Percentiles rank a stretch among this genome's conserved stretches.
These are phyloP conservation scores for Agrotis puta DNA, from an alignment of 2,888 invertebrate genomes.

Conservation along the genomic window DNA sequence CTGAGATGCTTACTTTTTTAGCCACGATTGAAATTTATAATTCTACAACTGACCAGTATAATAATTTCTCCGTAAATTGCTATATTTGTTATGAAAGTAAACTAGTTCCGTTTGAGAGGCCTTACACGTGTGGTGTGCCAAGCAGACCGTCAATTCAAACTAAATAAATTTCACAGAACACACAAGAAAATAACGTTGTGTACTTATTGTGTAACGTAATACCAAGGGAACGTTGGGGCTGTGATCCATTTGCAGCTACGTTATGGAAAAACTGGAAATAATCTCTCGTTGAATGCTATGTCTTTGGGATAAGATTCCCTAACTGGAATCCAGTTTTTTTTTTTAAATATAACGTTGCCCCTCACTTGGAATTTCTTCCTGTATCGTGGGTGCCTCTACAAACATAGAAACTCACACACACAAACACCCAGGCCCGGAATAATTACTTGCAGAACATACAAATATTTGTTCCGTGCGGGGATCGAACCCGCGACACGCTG, in stretches of 20 bases:
- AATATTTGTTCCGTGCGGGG: no score
- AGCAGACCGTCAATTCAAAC: conserved; percentile 52
- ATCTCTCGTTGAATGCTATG: neutral
- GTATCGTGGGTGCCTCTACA: no score
- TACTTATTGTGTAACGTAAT: conserved; percentile 61
- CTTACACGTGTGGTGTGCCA: conserved; percentile 8
- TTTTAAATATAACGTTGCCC: no score
- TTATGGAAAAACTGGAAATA: neutral
- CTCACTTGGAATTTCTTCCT: no score
- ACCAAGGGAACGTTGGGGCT: conserved; percentile 59
- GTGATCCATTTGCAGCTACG: conserved; percentile 33
- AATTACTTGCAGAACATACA: no score
- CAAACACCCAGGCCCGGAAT: no score
- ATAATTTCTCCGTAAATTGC: neutral
- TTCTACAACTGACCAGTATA: neutral
- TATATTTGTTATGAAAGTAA: neutral
- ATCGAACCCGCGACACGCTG: no score
- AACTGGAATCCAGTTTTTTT: no score
- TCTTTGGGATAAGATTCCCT: neutral
- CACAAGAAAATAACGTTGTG: conserved; percentile 65
- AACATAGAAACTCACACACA: no score
- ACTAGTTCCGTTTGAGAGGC: conserved; percentile 11
- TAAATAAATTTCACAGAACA: conserved; percentile 58
- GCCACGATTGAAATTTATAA: neutral
- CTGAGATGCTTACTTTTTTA: no score